These are phyloP conservation scores for Nylanderia fulva DNA, from an alignment of 1,140 invertebrate species.

Conservation along the genomic window DNA sequence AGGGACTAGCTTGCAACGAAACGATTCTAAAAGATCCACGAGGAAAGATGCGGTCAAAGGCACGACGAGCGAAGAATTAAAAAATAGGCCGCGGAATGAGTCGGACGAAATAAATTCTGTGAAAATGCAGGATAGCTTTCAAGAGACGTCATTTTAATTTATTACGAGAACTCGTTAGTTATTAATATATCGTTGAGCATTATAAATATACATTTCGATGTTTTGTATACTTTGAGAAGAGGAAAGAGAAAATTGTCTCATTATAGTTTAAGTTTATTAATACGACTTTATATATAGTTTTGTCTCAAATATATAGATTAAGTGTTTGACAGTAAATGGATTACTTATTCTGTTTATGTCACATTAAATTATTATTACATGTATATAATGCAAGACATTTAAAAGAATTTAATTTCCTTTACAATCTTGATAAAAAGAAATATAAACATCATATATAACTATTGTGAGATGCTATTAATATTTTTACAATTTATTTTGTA, in stretches of 20 bases:
- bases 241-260: background rate
- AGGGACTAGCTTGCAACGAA: slow-evolving; percentile 81
- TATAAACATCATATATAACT: background rate
- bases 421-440: slow-evolving; percentile 10
- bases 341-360: slow-evolving; percentile 34
- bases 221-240: slow-evolving; percentile 17
- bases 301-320: background rate
- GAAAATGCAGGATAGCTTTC: slow-evolving; percentile 80
- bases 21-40: slow-evolving; percentile 81
- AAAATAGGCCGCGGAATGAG: slow-evolving; percentile 80
- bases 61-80: slow-evolving; percentile 70
- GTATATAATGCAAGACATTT: slow-evolving; percentile 36
- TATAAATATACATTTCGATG: background rate
- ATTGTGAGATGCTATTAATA: slow-evolving; percentile 15
- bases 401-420: slow-evolving; percentile 38
- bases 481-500: slow-evolving; percentile 27
- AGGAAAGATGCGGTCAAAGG: slow-evolving; percentile 60
- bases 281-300: slow-evolving; percentile 35
- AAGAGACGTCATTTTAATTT: slow-evolving; percentile 79
- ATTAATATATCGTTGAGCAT: slow-evolving; percentile 41
- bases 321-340: slow-evolving; percentile 6
- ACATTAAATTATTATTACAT: slow-evolving; percentile 35
- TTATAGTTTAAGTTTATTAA: slow-evolving; percentile 19
- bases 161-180: slow-evolving; percentile 30
- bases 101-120: slow-evolving; percentile 76